Evolutionary conservation across 2,888 invertebrate species (phyloP).

Genomic region (Gerris lacustris): DNA sequence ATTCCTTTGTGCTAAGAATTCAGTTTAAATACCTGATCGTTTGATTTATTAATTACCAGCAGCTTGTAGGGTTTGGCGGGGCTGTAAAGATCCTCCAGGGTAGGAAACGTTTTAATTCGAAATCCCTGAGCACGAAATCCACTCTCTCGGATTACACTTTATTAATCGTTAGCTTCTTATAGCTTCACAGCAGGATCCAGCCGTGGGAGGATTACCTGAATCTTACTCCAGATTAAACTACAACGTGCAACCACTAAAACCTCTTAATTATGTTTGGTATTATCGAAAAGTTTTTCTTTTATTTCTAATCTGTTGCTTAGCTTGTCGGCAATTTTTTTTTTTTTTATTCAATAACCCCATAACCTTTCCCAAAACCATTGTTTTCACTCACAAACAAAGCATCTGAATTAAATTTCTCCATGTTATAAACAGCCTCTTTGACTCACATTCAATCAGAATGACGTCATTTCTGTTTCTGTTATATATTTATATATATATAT

Average conservation of each 20-base stretch:
- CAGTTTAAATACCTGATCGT: too few species aligned
- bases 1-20: too few species aligned
- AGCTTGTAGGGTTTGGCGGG: too few species aligned
- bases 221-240: neutral
- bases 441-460: too few species aligned
- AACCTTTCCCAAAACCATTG: slow-evolving; percentile 1
- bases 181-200: neutral
- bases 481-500: too few species aligned
- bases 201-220: slow-evolving; percentile 2
- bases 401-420: too few species aligned
- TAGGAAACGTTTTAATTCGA: too few species aligned
- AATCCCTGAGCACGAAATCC: neutral
- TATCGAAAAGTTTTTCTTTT: neutral
- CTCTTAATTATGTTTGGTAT: neutral
- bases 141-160: neutral
- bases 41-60: too few species aligned
- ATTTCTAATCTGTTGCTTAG: neutral
- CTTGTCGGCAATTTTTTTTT: too few species aligned
- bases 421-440: too few species aligned
- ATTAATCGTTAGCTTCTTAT: neutral
- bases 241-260: neutral
- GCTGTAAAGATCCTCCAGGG: too few species aligned
- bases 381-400: neutral
- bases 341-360: neutral
- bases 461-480: too few species aligned